Base-by-base conservation (phyloP, 2,113 vertebrate genomes). In the Addax nasomaculatus region DNA sequence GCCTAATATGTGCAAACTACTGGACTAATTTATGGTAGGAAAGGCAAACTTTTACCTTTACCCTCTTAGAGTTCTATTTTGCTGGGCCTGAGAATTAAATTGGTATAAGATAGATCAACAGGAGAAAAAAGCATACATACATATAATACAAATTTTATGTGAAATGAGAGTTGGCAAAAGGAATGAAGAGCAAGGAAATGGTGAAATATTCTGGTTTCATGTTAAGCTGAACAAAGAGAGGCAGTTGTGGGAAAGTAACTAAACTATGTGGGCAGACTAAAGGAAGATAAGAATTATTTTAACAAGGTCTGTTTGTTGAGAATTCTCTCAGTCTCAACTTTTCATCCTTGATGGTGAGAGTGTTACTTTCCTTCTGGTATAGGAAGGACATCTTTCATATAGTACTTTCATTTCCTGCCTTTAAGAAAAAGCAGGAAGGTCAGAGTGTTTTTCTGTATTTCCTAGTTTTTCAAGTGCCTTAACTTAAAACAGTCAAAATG, bases 241-340 rank as follows among this genome's bases (percentile, higher is more conserved):
- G 15, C 85, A 93, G 0, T 78, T 93, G 33, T 85, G 39, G 47
- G 36, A 79, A 43, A 79, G 39, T 67, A 39, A 58, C 55, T 60
- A 57, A 45, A 58, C 36, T 89, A 39, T 67, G 49, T 90, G 33
- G 25, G 49, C 25, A 93, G 13, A 58, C 47, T 39, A 67, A 79
- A 93, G 64, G 36, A 53, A 93, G 64, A 51, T n/a, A 91, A 55
- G 13, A 93, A 55, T 84, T 96, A 79, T 33, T 96, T 88, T 90
- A 55, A 90, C 47, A 67, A 85, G 25, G 67, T 67, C 91, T 96
- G 17, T 95, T 90, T 45, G 23, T 96, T 33, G 78, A 57, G 36
- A 79, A 85, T 89, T 85, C 49, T 62, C 64, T 85, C 3, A 23
- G 62, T 76, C 36, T 93, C 47, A 64, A 47, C 62, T 47, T 85